Percentiles rank a stretch among this genome's conserved stretches.
Conservation (phyloP, 2,113 vertebrate genomes). For the Orycteropus afer region DNA sequence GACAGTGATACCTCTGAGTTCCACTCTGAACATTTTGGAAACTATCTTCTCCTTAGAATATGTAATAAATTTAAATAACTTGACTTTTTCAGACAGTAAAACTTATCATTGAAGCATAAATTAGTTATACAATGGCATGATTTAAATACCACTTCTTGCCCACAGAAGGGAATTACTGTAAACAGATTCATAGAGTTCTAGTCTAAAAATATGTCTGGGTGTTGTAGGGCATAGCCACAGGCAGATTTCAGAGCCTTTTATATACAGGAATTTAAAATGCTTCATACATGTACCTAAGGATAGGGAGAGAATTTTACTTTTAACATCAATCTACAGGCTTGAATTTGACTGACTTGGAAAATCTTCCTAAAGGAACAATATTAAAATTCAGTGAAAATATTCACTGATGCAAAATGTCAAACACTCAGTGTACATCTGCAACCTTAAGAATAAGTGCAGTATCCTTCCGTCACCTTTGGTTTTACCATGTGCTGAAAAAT, state of each 20-base stretch:
- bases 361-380: conserved; percentile 59
- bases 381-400: conserved; percentile 74
- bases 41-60: conserved; percentile 39
- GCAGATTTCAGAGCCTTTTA: conserved; percentile 68
- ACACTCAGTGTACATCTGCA: neutral
- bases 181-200: conserved; percentile 68
- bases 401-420: conserved; percentile 48
- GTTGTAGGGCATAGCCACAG: conserved; percentile 61
- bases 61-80: conserved; percentile 55
- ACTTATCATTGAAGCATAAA: conserved; percentile 42
- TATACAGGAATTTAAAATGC: conserved; percentile 61
- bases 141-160: conserved; percentile 58
- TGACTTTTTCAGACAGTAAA: conserved; percentile 36
- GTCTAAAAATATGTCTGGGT: conserved; percentile 47
- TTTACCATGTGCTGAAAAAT: neutral
- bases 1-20: conserved; percentile 35
- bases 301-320: conserved; percentile 47
- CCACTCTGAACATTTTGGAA: neutral
- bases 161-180: conserved; percentile 64
- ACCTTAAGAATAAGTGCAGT: neutral
- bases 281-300: conserved; percentile 63
- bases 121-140: conserved; percentile 44
- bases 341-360: conserved; percentile 71
- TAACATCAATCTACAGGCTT: conserved; percentile 58
- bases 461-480: conserved; percentile 37